Percentiles rank a stretch among this genome's conserved stretches.
phyloP scores from a whole-genome alignment of 2,888 invertebrate species.

The Morpho achilles region DNA sequence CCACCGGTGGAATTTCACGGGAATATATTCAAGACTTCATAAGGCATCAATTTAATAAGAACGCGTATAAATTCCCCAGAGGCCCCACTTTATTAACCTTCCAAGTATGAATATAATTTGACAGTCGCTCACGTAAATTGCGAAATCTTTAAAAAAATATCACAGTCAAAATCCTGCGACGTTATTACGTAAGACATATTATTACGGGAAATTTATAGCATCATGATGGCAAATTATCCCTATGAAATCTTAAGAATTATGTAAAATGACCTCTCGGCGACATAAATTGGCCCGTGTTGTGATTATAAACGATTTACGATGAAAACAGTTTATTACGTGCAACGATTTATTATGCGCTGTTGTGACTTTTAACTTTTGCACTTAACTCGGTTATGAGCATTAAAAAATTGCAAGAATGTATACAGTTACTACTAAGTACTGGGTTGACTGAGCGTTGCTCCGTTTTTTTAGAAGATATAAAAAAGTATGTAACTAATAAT shows the following conservation, averaged over 20 bases:
- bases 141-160: constrained; percentile 34
- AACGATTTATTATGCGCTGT: constrained; percentile 9
- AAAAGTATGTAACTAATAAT: no score
- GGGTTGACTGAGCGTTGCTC: no score
- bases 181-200: constrained; percentile 37
- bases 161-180: constrained; percentile 35
- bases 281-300: constrained; percentile 49
- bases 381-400: background rate
- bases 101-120: constrained; percentile 53
- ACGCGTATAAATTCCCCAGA: constrained; percentile 43
- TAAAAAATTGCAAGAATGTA: background rate
- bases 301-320: constrained; percentile 36
- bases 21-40: constrained; percentile 19
- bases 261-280: constrained; percentile 46
- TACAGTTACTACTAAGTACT: background rate
- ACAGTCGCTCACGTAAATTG: constrained; percentile 62
- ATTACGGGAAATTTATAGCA: constrained; percentile 51
- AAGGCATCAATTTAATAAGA: constrained; percentile 27
- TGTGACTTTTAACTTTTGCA: no score
- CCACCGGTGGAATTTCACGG: constrained; percentile 21
- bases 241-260: constrained; percentile 47
- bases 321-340: constrained; percentile 9
- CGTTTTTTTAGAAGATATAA: no score
- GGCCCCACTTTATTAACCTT: constrained; percentile 49
- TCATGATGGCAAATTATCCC: constrained; percentile 44